Conservation (phyloP, 2,888 invertebrate genomes). For the Drosophila quinaria region DNA sequence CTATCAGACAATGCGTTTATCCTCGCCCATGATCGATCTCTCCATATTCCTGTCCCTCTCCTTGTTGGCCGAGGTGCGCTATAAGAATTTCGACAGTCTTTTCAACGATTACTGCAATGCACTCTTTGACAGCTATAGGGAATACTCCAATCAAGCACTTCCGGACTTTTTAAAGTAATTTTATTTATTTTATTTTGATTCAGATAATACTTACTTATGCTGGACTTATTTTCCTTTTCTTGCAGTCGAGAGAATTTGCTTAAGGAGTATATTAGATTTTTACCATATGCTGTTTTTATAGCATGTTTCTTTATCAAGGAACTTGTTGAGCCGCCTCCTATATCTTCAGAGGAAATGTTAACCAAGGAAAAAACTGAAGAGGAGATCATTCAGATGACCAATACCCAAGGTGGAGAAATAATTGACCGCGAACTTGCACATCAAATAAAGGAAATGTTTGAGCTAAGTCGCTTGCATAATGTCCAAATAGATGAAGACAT, state of each 20-base stretch:
- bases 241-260: conserved; percentile 74
- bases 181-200: not conserved
- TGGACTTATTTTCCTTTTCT: conserved; percentile 3
- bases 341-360: conserved; percentile 59
- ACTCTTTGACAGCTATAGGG: conserved; percentile 57
- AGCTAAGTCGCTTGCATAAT: conserved; percentile 63
- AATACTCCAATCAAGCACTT: conserved; percentile 42
- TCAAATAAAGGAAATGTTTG: conserved; percentile 80
- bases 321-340: conserved; percentile 67
- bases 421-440: conserved; percentile 81
- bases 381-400: conserved; percentile 45
- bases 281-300: conserved; percentile 75
- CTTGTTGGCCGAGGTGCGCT: conserved; percentile 75
- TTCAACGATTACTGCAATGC: conserved; percentile 80
- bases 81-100: conserved; percentile 75
- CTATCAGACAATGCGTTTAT: conserved; percentile 83
- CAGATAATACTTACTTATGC: not conserved
- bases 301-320: conserved; percentile 73
- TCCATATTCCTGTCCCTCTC: conserved; percentile 79
- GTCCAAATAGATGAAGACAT: conserved; percentile 73
- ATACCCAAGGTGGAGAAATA: conserved; percentile 78
- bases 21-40: conserved; percentile 85
- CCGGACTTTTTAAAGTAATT: conserved; percentile 78
- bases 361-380: conserved; percentile 28
- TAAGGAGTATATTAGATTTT: conserved; percentile 79